A percentile compares a stretch with the other conserved stretches of the same genome.
Conservation (phyloP, 2,797 vertebrate species). For the Philypnodon macrostomus region DNA sequence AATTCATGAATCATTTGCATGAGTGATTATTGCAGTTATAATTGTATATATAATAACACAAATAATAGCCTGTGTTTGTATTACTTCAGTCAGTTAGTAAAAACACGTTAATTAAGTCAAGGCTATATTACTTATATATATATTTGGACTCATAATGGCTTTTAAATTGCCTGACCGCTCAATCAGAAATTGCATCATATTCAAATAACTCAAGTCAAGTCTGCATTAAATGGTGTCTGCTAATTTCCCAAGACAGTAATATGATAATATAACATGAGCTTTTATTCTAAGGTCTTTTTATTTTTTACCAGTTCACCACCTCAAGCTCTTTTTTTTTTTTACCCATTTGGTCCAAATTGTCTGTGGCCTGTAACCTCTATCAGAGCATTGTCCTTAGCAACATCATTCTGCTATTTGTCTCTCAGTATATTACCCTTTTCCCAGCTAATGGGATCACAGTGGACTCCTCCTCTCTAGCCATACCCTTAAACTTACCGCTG, state of each 20-base stretch:
- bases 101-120: slow-evolving; percentile 59
- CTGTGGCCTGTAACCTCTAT: slow-evolving; percentile 16
- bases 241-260: slow-evolving; percentile 16
- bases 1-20: slow-evolving; percentile 30
- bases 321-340: slow-evolving; percentile 26
- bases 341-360: slow-evolving; percentile 21
- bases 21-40: slow-evolving; percentile 50
- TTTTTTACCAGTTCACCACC: slow-evolving; percentile 19
- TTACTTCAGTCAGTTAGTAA: slow-evolving; percentile 43
- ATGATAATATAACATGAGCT: slow-evolving; percentile 14
- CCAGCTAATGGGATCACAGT: slow-evolving; percentile 63
- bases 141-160: slow-evolving; percentile 54
- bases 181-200: slow-evolving; percentile 37
- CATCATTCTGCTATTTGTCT: slow-evolving; percentile 29
- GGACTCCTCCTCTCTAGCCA: slow-evolving; percentile 47
- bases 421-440: slow-evolving; percentile 42
- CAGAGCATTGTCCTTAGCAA: slow-evolving; percentile 29
- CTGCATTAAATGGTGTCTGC: slow-evolving; percentile 26
- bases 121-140: slow-evolving; percentile 38
- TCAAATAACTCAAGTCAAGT: slow-evolving; percentile 30
- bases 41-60: slow-evolving; percentile 52
- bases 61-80: slow-evolving; percentile 50
- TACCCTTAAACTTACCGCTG: slow-evolving; percentile 43
- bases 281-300: slow-evolving; percentile 29
- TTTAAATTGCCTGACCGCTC: slow-evolving; percentile 48